These are phyloP conservation scores for Brachypterus glaber DNA, from an alignment of 2,888 invertebrate genomes.

Conservation along the genomic window DNA sequence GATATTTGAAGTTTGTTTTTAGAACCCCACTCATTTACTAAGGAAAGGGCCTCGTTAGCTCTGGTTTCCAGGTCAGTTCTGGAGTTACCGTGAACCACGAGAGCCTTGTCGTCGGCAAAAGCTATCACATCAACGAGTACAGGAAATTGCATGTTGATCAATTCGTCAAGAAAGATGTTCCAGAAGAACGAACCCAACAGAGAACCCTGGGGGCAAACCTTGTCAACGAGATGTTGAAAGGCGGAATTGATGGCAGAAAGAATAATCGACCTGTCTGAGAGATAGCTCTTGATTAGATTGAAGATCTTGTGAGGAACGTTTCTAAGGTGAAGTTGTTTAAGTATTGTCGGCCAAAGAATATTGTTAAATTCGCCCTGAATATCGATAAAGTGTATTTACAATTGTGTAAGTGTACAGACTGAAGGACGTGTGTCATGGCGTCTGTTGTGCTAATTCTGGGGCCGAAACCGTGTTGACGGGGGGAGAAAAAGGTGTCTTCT, in stretches of 20 bases:
- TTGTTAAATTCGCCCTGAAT: slow-evolving; percentile 2
- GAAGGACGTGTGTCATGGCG: slow-evolving; percentile 3
- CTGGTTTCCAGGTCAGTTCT: background rate
- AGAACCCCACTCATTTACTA: slow-evolving; percentile 1
- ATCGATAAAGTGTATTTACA: slow-evolving; percentile 4
- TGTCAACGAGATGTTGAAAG: too few species aligned
- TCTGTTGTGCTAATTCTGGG: slow-evolving; percentile 1
- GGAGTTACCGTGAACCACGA: slow-evolving; percentile 1
- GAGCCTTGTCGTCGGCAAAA: slow-evolving; percentile 1
- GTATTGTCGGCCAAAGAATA: slow-evolving; percentile 3
- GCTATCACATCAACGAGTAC: background rate
- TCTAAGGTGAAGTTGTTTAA: background rate
- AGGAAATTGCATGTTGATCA: background rate
- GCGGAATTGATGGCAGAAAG: too few species aligned
- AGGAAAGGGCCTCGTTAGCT: background rate
- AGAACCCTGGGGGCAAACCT: slow-evolving; percentile 8
- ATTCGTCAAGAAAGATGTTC: slow-evolving; percentile 6
- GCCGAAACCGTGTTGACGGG: slow-evolving; percentile 5
- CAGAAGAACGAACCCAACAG: slow-evolving; percentile 6
- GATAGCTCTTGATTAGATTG: background rate
- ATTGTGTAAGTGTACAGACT: background rate
- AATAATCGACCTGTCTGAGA: background rate
- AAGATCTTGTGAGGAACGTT: background rate
- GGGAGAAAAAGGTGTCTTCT: slow-evolving; percentile 2
- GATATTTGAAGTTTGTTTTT: slow-evolving; percentile 5